Evolutionary conservation across 2,113 vertebrate species (phyloP).

Genomic region (Sinocyclocheilus anophthalmus): DNA sequence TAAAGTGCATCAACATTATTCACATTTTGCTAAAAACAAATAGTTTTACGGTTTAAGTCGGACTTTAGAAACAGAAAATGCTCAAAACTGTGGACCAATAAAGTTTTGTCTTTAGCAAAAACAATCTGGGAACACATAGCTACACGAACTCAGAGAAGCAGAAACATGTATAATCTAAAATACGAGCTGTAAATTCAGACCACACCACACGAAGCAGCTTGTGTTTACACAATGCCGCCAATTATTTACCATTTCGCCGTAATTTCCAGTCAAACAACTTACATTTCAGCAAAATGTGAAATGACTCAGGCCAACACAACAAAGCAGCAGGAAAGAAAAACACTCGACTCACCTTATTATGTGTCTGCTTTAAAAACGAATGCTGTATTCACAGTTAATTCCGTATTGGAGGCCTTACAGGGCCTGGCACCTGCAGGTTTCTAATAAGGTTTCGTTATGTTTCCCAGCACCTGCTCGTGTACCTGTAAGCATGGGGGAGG

Average conservation of each 20-base stretch:
- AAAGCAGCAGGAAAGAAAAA: neutral
- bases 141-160: neutral
- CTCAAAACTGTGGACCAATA: neutral
- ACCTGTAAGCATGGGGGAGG: slow-evolving; percentile 5
- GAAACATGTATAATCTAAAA: neutral
- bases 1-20: neutral
- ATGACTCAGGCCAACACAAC: neutral
- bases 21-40: neutral
- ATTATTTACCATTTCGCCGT: neutral
- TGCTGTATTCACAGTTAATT: neutral
- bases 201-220: neutral
- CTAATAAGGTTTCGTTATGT: slow-evolving; percentile 13
- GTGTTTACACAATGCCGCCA: neutral
- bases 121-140: neutral
- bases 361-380: neutral
- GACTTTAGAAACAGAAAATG: neutral
- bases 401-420: slow-evolving; percentile 10
- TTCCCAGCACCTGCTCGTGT: neutral
- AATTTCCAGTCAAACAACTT: neutral
- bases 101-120: neutral
- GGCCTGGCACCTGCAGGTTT: neutral
- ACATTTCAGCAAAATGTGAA: neutral
- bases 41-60: no score
- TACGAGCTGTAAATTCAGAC: neutral
- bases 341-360: neutral